Percentiles rank a stretch among this genome's conserved stretches.
These are phyloP conservation scores for Poeciliopsis infans DNA, from an alignment of 2,797 vertebrate species.

Conservation along the genomic window DNA sequence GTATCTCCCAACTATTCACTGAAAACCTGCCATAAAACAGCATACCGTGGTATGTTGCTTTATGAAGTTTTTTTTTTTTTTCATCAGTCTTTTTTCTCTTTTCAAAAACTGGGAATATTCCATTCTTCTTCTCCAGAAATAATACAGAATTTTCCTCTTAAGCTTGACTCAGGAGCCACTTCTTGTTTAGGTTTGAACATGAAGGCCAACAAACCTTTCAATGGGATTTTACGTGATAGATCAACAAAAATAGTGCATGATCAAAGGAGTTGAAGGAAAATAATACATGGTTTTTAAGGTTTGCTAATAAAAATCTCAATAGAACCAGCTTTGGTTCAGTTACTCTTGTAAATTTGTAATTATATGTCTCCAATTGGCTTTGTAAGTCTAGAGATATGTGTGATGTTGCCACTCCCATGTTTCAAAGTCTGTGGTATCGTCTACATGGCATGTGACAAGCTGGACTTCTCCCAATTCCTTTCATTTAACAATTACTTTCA, in stretches of 20 bases:
- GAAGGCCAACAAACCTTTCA: neutral
- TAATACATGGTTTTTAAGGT: neutral
- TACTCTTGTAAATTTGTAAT: neutral
- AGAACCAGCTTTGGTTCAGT: neutral
- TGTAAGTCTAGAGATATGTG: neutral
- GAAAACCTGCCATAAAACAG: no score
- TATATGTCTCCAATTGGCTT: neutral
- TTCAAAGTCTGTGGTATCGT: neutral
- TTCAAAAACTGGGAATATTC: neutral
- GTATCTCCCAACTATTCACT: no score
- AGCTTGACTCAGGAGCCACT: neutral
- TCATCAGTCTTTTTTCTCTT: neutral
- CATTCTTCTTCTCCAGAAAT: neutral
- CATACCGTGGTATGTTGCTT: neutral
- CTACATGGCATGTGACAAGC: neutral
- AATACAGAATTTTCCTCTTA: neutral
- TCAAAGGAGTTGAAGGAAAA: neutral
- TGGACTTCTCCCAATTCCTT: neutral
- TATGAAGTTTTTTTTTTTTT: neutral
- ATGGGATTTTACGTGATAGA: neutral
- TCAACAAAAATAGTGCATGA: neutral
- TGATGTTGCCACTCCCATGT: neutral
- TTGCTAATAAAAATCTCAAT: neutral
- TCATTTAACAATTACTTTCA: neutral
- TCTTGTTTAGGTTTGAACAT: neutral